These are phyloP conservation scores for Hypomecis atomaria DNA, from an alignment of 2,888 invertebrate genomes.

Conservation along the genomic window DNA sequence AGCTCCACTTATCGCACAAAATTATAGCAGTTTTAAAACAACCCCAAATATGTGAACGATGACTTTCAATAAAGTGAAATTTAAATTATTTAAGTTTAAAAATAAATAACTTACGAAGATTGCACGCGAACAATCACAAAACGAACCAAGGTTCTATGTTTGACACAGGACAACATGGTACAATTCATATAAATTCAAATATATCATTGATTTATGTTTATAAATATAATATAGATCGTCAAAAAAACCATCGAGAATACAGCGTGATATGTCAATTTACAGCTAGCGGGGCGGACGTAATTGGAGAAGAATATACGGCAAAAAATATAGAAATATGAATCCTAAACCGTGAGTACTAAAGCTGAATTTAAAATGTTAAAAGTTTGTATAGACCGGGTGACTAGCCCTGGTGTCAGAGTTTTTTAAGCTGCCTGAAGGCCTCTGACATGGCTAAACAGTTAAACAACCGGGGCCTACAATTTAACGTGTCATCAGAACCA, in stretches of 20 bases:
- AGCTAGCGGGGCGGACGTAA: slow-evolving; percentile 46
- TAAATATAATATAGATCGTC: slow-evolving; percentile 51
- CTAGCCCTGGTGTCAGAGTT: no score
- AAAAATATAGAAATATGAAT: not conserved
- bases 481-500: no score
- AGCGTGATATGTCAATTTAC: slow-evolving; percentile 71
- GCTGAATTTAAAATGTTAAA: no score
- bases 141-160: slow-evolving; percentile 61
- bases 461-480: no score
- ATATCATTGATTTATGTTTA: slow-evolving; percentile 42
- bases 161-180: slow-evolving; percentile 63
- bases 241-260: slow-evolving; percentile 55
- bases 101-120: slow-evolving; percentile 40
- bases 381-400: no score
- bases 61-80: no score
- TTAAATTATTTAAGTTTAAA: no score
- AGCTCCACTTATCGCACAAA: no score
- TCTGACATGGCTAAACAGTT: no score
- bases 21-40: no score
- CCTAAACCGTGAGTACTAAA: not conserved
- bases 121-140: slow-evolving; percentile 48
- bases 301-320: not conserved
- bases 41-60: no score
- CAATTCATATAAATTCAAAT: slow-evolving; percentile 40
- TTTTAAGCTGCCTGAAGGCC: no score